A percentile compares a stretch with the other conserved stretches of the same genome.
These are phyloP conservation scores for Halocynthia roretzi DNA, from an alignment of 23 tunicate species.

Conservation along the genomic window DNA sequence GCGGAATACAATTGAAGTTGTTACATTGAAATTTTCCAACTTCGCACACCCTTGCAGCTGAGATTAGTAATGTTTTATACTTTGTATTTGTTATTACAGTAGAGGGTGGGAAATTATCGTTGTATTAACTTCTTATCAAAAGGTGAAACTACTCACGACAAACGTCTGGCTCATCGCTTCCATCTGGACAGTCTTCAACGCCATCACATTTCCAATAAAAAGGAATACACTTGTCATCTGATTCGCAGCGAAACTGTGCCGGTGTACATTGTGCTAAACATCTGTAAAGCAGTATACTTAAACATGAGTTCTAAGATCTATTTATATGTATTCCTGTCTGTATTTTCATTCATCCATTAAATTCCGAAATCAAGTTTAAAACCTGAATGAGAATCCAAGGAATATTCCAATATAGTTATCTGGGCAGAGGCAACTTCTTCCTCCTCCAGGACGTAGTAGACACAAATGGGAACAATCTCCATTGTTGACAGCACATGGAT, in stretches of 20 bases:
- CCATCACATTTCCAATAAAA: slow-evolving; percentile 87
- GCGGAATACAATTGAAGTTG: slow-evolving; percentile 55
- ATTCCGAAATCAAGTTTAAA: background rate
- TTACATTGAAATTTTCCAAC: slow-evolving; percentile 56
- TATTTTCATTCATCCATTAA: too few species aligned
- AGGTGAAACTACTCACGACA: slow-evolving; percentile 51
- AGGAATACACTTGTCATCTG: slow-evolving; percentile 74
- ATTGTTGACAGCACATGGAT: slow-evolving; percentile 56
- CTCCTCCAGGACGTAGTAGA: slow-evolving; percentile 45
- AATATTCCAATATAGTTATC: slow-evolving; percentile 44
- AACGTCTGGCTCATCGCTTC: slow-evolving; percentile 88
- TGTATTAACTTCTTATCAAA: background rate
- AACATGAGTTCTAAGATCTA: background rate
- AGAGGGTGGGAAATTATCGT: background rate
- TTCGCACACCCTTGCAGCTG: slow-evolving; percentile 65
- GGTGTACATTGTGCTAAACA: slow-evolving; percentile 71
- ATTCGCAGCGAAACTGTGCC: slow-evolving; percentile 75
- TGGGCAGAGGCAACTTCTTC: slow-evolving; percentile 68
- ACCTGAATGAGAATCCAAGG: slow-evolving; percentile 27
- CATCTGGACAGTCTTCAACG: slow-evolving; percentile 81
- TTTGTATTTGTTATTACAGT: background rate
- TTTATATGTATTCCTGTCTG: too few species aligned
- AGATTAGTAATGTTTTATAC: background rate
- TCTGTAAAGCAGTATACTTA: slow-evolving; percentile 19
- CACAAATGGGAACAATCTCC: slow-evolving; percentile 77